A percentile compares a stretch with the other conserved stretches of the same genome.
Conservation (phyloP, 2,888 invertebrate genomes). For the Luperina nickerlii region DNA sequence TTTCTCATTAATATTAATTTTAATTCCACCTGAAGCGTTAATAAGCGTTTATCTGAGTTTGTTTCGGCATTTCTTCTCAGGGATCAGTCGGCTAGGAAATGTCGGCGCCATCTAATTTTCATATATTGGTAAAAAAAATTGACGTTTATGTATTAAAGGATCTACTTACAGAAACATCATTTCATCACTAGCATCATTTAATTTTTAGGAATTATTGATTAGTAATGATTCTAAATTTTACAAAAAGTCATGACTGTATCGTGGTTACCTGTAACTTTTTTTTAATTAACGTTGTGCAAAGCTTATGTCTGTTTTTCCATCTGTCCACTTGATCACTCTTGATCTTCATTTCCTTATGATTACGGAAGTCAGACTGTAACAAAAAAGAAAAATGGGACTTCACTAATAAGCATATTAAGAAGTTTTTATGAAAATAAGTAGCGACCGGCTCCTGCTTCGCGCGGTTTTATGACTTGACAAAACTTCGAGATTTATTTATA, state of each 20-base stretch:
- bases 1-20: constrained; percentile 34
- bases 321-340: not conserved
- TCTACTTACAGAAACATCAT: no score
- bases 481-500: not conserved
- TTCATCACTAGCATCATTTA: not conserved
- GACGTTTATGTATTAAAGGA: not conserved
- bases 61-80: not conserved
- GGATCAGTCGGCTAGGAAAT: not conserved
- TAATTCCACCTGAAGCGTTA: not conserved
- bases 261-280: not conserved
- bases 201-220: not conserved
- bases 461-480: not conserved
- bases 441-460: not conserved
- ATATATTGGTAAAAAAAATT: not conserved
- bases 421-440: not conserved
- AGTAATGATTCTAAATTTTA: not conserved
- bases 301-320: not conserved
- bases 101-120: not conserved
- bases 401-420: not conserved
- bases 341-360: not conserved
- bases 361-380: not conserved
- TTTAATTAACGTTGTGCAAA: not conserved
- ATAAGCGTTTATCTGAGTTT: not conserved
- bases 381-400: not conserved
- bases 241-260: not conserved